phyloP scores from a whole-genome alignment of 2,113 vertebrate genomes.

The Amblyornis subalaris region DNA sequence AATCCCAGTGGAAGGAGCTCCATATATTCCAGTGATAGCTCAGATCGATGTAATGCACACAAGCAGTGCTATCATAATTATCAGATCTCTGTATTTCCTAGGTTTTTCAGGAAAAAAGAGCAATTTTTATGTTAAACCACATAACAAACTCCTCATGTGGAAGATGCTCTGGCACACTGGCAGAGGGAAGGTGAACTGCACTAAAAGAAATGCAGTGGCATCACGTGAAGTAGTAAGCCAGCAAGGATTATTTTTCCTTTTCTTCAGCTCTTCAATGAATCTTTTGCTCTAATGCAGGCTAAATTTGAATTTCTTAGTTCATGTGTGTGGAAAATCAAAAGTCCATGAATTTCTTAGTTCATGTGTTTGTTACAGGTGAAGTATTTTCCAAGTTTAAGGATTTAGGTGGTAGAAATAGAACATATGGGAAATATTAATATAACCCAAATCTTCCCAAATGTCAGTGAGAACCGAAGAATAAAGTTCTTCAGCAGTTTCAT shows the following conservation, averaged over 20 bases:
- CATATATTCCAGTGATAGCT: neutral
- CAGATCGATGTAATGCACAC: neutral
- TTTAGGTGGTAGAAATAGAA: neutral
- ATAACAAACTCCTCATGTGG: neutral
- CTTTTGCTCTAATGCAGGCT: neutral
- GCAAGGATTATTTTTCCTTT: neutral
- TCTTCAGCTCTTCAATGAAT: neutral
- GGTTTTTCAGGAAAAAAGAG: neutral
- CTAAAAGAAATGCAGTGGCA: neutral
- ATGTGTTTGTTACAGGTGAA: neutral
- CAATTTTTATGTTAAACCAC: neutral
- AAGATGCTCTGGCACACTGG: neutral
- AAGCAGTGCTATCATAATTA: neutral
- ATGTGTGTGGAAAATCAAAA: neutral
- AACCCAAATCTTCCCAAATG: neutral
- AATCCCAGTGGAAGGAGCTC: neutral
- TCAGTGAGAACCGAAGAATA: neutral
- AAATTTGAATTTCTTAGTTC: neutral
- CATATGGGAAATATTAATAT: neutral
- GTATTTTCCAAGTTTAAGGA: neutral
- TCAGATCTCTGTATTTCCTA: neutral
- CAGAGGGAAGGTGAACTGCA: neutral
- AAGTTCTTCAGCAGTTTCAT: neutral
- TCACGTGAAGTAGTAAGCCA: neutral
- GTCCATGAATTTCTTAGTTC: neutral